Evolutionary conservation across 1,140 invertebrate species (phyloP), one percentile per base, ranked within the genome.

Genomic region (Marisa cornuarietis): DNA sequence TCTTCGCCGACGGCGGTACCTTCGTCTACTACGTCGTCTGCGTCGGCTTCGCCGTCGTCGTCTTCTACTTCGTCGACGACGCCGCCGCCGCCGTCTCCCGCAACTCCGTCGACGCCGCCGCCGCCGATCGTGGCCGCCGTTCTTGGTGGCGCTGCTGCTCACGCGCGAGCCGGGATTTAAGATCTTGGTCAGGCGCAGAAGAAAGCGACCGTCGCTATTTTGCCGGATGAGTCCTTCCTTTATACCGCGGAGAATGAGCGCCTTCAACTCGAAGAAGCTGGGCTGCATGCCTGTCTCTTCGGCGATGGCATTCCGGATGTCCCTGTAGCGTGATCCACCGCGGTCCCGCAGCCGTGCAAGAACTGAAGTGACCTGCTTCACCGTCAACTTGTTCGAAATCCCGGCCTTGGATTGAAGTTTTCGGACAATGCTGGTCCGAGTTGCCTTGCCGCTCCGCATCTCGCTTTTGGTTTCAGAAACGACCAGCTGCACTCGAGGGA

Each of bases 221-320:
- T 78, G 65, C 18, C 49, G 24, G 31, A 71, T 71, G 1, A 76
- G 31, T 13, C 74, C 74, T n/a, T 76, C 62, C 74, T 76, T 76
- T 61, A 22, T 42, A 3, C 52, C 74, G 49, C 66, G 42, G 18
- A 63, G 0, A 0, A 76, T 22, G 61, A 76, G 61, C 3, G 74
- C 74, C 62, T 66, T 63, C 74, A 76, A 26, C 74, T 76, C n/a
- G 10, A 76, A 51, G 74, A 65, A 65, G 26, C 6, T 42, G 16
- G 74, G 74, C 51, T 58, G 9, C 3, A 18, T 10, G 11, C 20
- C 49, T 22, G 20, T n/a, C 42, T 66, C 31, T 10, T 49, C 74
- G 20, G 13, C 11, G 26, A 76, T 20, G 26, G 74, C 58, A n/a
- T 76, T 63, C 52, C 42, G 61, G 62, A 76, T 76, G 42, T 76